Evolutionary conservation across 1,140 invertebrate species (phyloP).

Genomic region (Coptotermes formosanus): DNA sequence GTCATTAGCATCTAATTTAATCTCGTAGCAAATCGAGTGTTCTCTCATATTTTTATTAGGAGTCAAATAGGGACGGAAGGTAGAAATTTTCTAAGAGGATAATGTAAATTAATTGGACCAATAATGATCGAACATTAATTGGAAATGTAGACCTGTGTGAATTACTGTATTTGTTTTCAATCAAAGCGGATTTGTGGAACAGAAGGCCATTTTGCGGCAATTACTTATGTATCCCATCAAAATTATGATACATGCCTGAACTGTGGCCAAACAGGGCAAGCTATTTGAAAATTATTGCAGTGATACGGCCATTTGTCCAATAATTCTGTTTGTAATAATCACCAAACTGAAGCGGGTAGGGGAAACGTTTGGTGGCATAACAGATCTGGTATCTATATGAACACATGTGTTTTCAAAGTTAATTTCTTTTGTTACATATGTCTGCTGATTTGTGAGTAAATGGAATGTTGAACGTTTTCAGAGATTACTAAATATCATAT

Average conservation of each 20-base stretch:
- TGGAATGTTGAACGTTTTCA: no score
- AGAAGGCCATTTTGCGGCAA: background rate
- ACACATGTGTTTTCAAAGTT: background rate
- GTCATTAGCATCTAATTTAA: background rate
- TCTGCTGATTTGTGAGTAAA: no score
- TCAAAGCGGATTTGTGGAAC: background rate
- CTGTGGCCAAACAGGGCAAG: background rate
- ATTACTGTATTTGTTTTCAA: constrained; percentile 4
- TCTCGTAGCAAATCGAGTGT: background rate
- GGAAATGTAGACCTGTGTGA: background rate
- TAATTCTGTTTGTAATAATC: background rate
- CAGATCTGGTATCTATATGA: background rate
- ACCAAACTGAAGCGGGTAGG: background rate
- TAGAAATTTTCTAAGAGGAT: background rate
- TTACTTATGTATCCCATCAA: constrained; percentile 1
- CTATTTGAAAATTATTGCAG: background rate
- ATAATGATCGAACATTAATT: constrained; percentile 13
- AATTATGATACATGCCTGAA: background rate
- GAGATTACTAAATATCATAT: no score
- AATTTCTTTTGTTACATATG: background rate
- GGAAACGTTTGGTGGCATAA: background rate
- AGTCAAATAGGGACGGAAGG: background rate
- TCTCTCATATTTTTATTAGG: background rate
- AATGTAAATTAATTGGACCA: background rate
- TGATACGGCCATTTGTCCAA: background rate